phyloP scores from a whole-genome alignment of 2,888 invertebrate genomes.

The Drosophila pullipes region DNA sequence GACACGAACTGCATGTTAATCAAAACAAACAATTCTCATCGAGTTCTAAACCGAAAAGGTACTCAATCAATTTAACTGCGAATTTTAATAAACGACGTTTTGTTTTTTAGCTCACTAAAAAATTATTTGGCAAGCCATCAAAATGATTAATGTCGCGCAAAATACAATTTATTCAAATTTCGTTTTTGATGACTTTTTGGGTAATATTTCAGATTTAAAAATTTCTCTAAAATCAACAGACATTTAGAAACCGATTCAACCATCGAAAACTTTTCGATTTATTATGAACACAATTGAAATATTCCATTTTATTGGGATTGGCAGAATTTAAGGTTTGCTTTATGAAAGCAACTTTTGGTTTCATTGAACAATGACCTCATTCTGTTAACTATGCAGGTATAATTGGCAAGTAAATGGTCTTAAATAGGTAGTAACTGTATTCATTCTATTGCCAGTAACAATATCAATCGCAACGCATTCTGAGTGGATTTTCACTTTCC shows the following conservation, averaged over 20 bases:
- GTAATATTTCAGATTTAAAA: neutral
- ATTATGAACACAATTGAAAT: neutral
- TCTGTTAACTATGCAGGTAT: neutral
- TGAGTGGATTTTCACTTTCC: slow-evolving; percentile 56
- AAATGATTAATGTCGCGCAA: slow-evolving; percentile 56
- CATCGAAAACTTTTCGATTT: neutral
- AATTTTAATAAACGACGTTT: slow-evolving; percentile 28
- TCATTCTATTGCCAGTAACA: slow-evolving; percentile 15
- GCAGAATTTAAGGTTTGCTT: neutral
- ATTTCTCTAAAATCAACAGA: neutral
- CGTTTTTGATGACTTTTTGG: neutral
- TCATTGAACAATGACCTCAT: slow-evolving; percentile 28
- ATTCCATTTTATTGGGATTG: neutral
- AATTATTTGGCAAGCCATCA: slow-evolving; percentile 25
- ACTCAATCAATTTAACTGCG: slow-evolving; percentile 36
- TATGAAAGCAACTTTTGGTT: slow-evolving; percentile 16
- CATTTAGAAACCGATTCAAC: neutral
- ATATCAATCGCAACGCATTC: slow-evolving; percentile 24
- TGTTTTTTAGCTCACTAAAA: slow-evolving; percentile 15
- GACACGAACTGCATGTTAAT: slow-evolving; percentile 22
- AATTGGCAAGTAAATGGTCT: neutral
- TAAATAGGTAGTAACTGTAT: slow-evolving; percentile 3
- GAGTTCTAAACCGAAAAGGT: slow-evolving; percentile 11
- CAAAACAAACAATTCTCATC: slow-evolving; percentile 13
- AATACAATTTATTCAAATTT: slow-evolving; percentile 18